Conservation (phyloP, 1,140 invertebrate genomes). For the Trissolcus basalis region DNA sequence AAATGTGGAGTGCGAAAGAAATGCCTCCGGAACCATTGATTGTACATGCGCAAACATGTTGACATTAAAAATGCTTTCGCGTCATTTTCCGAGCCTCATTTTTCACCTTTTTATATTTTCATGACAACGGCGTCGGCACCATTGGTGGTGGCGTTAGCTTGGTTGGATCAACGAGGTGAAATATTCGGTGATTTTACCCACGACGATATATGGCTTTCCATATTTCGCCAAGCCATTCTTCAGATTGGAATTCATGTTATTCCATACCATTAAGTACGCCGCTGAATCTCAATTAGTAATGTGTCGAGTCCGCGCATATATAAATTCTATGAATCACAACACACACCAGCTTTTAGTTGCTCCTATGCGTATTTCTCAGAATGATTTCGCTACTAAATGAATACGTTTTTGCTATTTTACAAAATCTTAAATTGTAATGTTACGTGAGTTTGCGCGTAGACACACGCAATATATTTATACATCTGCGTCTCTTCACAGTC, state of each 20-base stretch:
- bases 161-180: conserved; percentile 68
- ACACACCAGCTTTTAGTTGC: not conserved
- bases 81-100: conserved; percentile 16
- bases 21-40: no score
- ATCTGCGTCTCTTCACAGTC: no score
- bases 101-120: conserved; percentile 35
- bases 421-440: no score
- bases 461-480: no score
- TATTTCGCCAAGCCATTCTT: conserved; percentile 67
- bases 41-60: not conserved
- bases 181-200: conserved; percentile 74
- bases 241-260: conserved; percentile 74
- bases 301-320: conserved; percentile 49
- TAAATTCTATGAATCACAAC: conserved; percentile 55
- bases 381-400: no score
- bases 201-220: conserved; percentile 70
- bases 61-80: conserved; percentile 13
- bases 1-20: no score
- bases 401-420: no score
- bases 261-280: conserved; percentile 70
- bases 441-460: no score
- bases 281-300: conserved; percentile 74
- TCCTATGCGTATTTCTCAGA: no score
- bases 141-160: conserved; percentile 62
- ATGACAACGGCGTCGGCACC: conserved; percentile 44